Evolutionary conservation across 2,113 vertebrate species (phyloP).

Genomic region (Chunga burmeisteri): DNA sequence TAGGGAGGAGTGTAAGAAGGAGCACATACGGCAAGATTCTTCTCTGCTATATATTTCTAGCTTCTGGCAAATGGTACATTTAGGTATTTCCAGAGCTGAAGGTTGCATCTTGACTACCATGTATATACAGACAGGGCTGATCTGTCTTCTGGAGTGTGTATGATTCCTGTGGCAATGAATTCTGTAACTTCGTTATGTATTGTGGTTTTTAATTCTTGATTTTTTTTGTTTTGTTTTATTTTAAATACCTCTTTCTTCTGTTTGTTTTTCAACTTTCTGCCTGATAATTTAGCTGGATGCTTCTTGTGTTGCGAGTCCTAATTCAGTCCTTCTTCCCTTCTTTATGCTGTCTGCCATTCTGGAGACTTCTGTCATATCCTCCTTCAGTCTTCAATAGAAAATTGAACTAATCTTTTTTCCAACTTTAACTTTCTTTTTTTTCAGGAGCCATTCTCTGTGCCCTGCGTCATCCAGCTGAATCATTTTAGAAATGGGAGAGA

Average conservation of each 20-base stretch:
- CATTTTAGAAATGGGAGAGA: neutral
- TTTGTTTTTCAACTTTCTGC: neutral
- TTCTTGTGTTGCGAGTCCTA: neutral
- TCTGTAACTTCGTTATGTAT: neutral
- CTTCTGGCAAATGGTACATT: neutral
- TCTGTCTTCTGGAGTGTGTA: neutral
- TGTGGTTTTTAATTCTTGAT: accelerated
- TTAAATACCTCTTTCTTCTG: neutral
- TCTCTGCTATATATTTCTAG: neutral
- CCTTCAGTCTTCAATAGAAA: neutral
- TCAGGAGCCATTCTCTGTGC: neutral
- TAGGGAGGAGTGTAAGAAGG: neutral
- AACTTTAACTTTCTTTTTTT: neutral
- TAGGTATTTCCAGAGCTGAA: neutral
- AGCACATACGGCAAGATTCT: neutral
- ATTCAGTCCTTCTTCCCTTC: neutral
- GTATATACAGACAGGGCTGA: neutral
- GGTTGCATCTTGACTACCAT: neutral
- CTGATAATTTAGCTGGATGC: neutral
- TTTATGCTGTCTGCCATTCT: neutral
- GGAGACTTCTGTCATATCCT: neutral
- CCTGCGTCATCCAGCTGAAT: neutral
- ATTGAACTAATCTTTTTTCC: neutral
- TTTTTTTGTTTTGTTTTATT: neutral
- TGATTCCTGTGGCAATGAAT: neutral